Conservation (phyloP, 64 coral and sea anemone species). For the Catalaphyllia jardinei region DNA sequence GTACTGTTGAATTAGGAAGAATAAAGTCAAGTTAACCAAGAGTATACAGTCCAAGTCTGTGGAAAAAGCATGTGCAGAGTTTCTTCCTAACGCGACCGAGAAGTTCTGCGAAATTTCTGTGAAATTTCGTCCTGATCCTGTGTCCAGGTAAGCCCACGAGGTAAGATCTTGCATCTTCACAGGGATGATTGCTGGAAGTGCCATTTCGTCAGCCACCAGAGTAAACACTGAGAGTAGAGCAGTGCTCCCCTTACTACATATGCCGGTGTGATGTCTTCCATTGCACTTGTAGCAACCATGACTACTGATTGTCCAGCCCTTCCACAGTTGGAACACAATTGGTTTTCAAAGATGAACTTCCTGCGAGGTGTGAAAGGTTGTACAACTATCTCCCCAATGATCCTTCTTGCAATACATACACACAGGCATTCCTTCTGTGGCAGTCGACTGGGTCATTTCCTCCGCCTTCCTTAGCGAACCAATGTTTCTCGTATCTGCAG, state of each 20-base stretch:
- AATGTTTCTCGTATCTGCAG: constrained; percentile 58
- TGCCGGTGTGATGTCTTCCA: constrained; percentile 50
- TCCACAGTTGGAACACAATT: constrained; percentile 61
- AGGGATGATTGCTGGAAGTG: no score
- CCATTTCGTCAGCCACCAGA: background rate
- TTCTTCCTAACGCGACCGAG: no score
- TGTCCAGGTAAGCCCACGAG: no score
- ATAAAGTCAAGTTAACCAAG: no score
- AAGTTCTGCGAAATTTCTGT: no score
- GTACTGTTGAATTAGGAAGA: no score
- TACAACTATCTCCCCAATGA: constrained; percentile 59
- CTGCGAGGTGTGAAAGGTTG: constrained; percentile 14
- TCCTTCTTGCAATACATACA: constrained; percentile 62
- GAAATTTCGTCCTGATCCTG: no score
- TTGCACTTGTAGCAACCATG: constrained; percentile 47
- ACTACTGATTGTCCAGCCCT: constrained; percentile 19
- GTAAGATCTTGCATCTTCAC: no score
- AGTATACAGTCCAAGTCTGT: no score
- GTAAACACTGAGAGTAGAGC: background rate
- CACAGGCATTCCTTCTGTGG: background rate
- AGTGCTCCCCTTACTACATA: background rate
- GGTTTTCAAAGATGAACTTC: constrained; percentile 46
- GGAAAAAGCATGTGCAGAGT: no score
- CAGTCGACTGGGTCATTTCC: background rate
- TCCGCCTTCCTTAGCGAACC: constrained; percentile 25